Percentiles rank a stretch among this genome's conserved stretches.
These are phyloP conservation scores for Anthopleura xanthogrammica DNA, from an alignment of 92 coral and sea anemone species.

Conservation along the genomic window DNA sequence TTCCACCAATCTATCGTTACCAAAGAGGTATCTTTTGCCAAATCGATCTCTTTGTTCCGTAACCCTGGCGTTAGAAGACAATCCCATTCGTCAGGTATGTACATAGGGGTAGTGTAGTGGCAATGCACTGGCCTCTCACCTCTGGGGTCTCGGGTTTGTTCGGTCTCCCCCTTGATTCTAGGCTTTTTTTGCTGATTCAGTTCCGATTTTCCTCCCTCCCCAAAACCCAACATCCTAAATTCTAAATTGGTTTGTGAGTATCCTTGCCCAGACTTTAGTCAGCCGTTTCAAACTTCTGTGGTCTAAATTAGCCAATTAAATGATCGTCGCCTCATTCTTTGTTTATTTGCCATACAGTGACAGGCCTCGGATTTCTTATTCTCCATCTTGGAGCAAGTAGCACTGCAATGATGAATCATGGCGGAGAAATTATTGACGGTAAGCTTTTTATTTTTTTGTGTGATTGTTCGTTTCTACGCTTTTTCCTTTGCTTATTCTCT, in stretches of 20 bases:
- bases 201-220: no score
- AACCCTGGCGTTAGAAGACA: constrained; percentile 33
- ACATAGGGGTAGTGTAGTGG: not conserved
- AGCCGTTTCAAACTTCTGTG: no score
- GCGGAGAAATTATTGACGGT: constrained; percentile 80
- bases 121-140: no score
- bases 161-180: no score
- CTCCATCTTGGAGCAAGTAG: constrained; percentile 72
- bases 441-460: constrained; percentile 10
- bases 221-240: no score
- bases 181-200: no score
- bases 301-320: no score
- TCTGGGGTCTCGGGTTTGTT: no score
- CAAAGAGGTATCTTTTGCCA: constrained; percentile 36
- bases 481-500: no score
- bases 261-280: no score
- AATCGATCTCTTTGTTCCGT: constrained; percentile 49
- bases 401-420: constrained; percentile 45
- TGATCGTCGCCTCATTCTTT: no score
- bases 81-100: constrained; percentile 20
- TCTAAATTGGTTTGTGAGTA: no score
- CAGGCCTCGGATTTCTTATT: constrained; percentile 74
- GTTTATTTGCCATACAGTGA: constrained; percentile 26
- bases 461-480: not conserved
- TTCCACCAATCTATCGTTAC: constrained; percentile 42